Percentiles rank a stretch among this genome's conserved stretches.
These are phyloP conservation scores for Pristionchus maxplancki DNA, from an alignment of 2,888 invertebrate species.

Conservation along the genomic window DNA sequence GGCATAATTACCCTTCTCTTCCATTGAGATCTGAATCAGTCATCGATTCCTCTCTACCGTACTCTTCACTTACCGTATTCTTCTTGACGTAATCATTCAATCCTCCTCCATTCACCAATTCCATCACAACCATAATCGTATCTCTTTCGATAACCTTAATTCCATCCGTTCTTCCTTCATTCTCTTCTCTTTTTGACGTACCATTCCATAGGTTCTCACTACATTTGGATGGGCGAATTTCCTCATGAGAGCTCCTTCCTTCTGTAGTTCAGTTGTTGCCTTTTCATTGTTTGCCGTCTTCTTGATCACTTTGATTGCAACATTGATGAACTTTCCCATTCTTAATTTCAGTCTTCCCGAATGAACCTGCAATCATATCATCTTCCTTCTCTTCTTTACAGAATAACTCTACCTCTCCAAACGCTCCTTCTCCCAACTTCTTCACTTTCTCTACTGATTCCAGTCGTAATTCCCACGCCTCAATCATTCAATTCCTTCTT, in stretches of 20 bases:
- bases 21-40: neutral
- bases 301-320: constrained; percentile 34
- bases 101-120: neutral
- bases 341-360: neutral
- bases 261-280: constrained; percentile 9
- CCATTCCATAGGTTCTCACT: neutral
- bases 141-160: constrained; percentile 26
- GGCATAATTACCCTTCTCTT: neutral
- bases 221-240: constrained; percentile 22
- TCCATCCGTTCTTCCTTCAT: neutral
- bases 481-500: too few species aligned
- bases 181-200: neutral
- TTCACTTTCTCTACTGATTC: neutral
- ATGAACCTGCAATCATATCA: neutral
- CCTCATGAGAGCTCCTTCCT: constrained; percentile 30
- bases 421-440: too few species aligned
- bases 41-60: neutral
- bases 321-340: neutral
- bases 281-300: neutral
- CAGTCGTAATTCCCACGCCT: neutral
- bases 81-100: constrained; percentile 6
- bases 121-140: constrained; percentile 40
- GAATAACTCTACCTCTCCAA: neutral
- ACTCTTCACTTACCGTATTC: neutral
- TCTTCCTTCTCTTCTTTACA: neutral